Base-by-base conservation (phyloP, 1,140 invertebrate genomes). In the Hypsibius dujardini region DNA sequence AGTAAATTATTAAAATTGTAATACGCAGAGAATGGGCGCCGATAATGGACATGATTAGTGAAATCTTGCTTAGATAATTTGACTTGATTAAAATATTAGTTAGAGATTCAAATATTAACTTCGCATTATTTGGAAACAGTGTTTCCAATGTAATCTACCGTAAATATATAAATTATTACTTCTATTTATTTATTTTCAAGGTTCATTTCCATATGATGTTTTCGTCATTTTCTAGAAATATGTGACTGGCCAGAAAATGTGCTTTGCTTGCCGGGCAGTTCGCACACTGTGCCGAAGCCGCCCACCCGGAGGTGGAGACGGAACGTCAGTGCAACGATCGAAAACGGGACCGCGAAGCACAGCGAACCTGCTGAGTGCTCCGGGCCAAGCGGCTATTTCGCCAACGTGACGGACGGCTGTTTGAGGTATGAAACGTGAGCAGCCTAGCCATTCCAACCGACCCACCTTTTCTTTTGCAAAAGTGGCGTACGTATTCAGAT, bases 161-260 rank as follows among this genome's bases (percentile, higher is more conserved):
- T 28, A 28, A 28, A 28, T 28, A 28, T 28, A 28, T 28, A 28
- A 28, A 28, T 28, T 28, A 28, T 28, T 28, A 28, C 28, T 28
- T 28, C 28, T 28, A 28, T 28, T 28, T 28, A 28, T 28, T 28
- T 28, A 28, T 28, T 28, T 28, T 28, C 28, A 12, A 56, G 50
- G n/a, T 12, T n/a, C n/a, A 56, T 56, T 56, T 56, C 7, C 50
- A 56, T 12, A 12, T n/a, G n/a, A n/a, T 56, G 7, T 12, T 42
- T 42, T 3, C 42, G 12, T 67, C 12, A 15, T 67, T 7, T 15
- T 15, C 7, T 42, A 67, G 62, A 67, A 67, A 67, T 67, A 12
- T 67, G 62, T 67, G 62, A 67, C 42, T 67, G 62, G 62, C 62
- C 62, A 45, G 62, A 67, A 3, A 67, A 67, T 45, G 62, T 67